phyloP scores from a whole-genome alignment of 2,113 vertebrate genomes.

The Odocoileus virginianus region DNA sequence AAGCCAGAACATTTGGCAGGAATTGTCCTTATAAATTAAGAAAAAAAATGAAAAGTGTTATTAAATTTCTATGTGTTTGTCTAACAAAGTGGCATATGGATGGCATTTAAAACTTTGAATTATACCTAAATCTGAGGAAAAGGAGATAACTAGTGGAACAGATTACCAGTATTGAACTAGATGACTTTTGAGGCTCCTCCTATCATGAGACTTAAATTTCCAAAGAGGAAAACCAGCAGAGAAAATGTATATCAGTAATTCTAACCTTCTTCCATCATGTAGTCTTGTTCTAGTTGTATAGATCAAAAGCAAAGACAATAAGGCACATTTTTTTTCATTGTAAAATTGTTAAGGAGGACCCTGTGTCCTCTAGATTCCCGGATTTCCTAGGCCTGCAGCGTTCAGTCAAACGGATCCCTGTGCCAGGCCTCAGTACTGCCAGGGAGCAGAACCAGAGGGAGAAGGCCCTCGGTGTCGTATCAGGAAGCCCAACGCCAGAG shows the following conservation, averaged over 20 bases:
- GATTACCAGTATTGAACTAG: conserved; percentile 23
- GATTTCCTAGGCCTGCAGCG: conserved; percentile 8
- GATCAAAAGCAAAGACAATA: conserved; percentile 20
- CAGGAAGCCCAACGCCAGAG: conserved; percentile 65
- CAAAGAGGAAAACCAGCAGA: conserved; percentile 54
- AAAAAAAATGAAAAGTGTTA: conserved; percentile 59
- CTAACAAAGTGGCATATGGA: conserved; percentile 53
- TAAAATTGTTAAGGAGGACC: conserved; percentile 25
- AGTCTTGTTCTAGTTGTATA: conserved; percentile 28
- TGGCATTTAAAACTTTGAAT: conserved; percentile 57
- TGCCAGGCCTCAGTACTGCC: conserved; percentile 45
- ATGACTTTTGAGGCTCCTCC: conserved; percentile 18
- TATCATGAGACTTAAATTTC: conserved; percentile 36
- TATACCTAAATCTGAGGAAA: conserved; percentile 33
- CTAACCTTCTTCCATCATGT: conserved; percentile 15
- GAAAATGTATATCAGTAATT: conserved; percentile 41
- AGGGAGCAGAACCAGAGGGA: conserved; percentile 54
- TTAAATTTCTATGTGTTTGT: conserved; percentile 62
- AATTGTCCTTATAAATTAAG: conserved; percentile 61
- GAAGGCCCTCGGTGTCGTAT: conserved; percentile 40
- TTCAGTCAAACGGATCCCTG: conserved; percentile 29
- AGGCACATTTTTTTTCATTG: conserved; percentile 23
- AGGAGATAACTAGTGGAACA: background rate
- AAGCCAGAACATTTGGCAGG: conserved; percentile 62
- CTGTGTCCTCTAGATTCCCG: background rate